Conservation (phyloP, 2,888 invertebrate genomes). For the Herminia tarsipennalis region DNA sequence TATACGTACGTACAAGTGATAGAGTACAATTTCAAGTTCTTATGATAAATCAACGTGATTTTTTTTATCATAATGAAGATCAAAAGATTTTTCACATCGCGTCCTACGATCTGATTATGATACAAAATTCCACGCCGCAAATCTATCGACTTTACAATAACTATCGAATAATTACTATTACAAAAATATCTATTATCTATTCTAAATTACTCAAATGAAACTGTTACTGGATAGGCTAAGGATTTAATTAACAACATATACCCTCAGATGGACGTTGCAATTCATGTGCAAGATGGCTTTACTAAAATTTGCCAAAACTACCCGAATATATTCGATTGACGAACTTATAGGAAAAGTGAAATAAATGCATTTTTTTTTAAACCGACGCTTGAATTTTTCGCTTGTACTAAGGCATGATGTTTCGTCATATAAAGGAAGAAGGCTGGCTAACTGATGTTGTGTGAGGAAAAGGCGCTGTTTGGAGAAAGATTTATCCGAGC, state of each 20-base stretch:
- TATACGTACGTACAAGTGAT: slow-evolving; percentile 67
- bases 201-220: slow-evolving; percentile 78
- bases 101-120: slow-evolving; percentile 36
- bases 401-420: slow-evolving; percentile 12
- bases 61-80: slow-evolving; percentile 46
- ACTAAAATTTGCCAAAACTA: slow-evolving; percentile 63
- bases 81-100: slow-evolving; percentile 19
- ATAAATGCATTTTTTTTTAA: slow-evolving; percentile 66
- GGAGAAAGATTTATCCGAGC: no score
- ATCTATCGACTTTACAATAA: slow-evolving; percentile 65
- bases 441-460: no score
- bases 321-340: slow-evolving; percentile 62
- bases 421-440: no score
- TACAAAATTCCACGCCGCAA: slow-evolving; percentile 54
- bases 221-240: slow-evolving; percentile 82
- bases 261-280: slow-evolving; percentile 68
- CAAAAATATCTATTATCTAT: slow-evolving; percentile 84
- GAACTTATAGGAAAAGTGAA: slow-evolving; percentile 57
- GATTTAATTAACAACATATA: slow-evolving; percentile 83
- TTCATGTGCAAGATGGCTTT: slow-evolving; percentile 60
- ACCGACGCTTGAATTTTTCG: slow-evolving; percentile 19
- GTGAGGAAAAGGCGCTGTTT: no score
- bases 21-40: slow-evolving; percentile 72
- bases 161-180: slow-evolving; percentile 82
- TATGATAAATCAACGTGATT: slow-evolving; percentile 54